A percentile compares a stretch with the other conserved stretches of the same genome.
Evolutionary conservation across 2,113 vertebrate genomes (phyloP).

Genomic region (Hippopotamus amphibius): DNA sequence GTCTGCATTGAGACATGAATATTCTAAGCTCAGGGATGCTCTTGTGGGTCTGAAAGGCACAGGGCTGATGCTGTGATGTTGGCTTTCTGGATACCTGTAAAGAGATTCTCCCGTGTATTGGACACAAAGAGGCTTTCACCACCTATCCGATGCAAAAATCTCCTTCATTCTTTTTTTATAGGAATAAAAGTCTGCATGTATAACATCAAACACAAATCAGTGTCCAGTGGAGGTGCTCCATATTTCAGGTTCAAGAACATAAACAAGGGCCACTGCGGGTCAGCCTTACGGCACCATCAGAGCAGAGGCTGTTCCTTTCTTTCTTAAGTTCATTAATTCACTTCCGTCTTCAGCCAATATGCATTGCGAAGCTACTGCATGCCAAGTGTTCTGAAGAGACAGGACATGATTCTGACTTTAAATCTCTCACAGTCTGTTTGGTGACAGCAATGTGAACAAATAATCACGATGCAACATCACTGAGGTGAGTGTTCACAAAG

Average conservation of each 20-base stretch:
- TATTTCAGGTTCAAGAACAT: background rate
- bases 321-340: background rate
- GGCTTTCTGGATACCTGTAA: constrained; percentile 45
- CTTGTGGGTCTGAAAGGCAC: background rate
- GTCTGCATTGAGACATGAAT: background rate
- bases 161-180: constrained; percentile 56
- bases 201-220: background rate
- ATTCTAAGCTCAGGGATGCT: background rate
- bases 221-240: background rate
- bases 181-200: background rate
- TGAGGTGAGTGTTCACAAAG: fast-evolving
- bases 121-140: constrained; percentile 38
- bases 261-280: background rate
- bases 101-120: constrained; percentile 69
- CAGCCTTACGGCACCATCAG: background rate
- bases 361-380: background rate
- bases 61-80: constrained; percentile 20
- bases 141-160: constrained; percentile 44
- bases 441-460: background rate
- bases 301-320: background rate
- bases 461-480: background rate
- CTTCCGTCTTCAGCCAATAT: background rate
- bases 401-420: background rate
- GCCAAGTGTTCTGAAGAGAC: background rate
- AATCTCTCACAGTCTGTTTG: background rate